phyloP scores from a whole-genome alignment of 2,888 invertebrate species.

The Coleophora flavipennella region DNA sequence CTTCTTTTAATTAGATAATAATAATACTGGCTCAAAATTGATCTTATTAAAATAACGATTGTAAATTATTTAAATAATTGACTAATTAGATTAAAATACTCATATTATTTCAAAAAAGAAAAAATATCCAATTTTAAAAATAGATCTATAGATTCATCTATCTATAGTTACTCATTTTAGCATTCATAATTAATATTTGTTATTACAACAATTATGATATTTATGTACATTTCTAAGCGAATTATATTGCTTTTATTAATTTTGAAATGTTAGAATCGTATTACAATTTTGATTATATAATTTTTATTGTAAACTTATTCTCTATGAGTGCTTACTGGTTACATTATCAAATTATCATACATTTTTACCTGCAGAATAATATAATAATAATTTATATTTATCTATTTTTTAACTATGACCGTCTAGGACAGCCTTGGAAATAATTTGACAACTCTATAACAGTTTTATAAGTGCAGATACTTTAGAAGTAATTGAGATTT shows the following conservation, averaged over 20 bases:
- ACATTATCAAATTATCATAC: not conserved
- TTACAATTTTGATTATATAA: conserved; percentile 3
- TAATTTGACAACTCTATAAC: conserved; percentile 23
- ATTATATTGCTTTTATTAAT: conserved; percentile 48
- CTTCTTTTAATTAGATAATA: no score
- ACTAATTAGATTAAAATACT: no score
- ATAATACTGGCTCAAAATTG: no score
- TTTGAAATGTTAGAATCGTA: conserved; percentile 23
- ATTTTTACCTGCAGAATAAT: no score
- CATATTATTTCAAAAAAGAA: no score
- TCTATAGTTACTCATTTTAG: no score
- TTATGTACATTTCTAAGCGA: conserved; percentile 42
- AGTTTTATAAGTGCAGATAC: conserved; percentile 12
- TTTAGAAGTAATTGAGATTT: conserved; percentile 10
- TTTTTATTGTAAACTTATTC: not conserved
- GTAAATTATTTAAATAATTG: no score
- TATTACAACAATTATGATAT: conserved; percentile 6
- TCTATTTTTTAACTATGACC: conserved; percentile 7
- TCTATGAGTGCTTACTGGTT: conserved; percentile 1
- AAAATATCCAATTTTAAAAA: no score
- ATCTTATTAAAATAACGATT: no score
- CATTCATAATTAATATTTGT: conserved; percentile 14
- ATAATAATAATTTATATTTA: no score
- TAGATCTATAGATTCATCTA: no score
- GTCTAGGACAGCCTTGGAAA: conserved; percentile 17